A percentile compares a stretch with the other conserved stretches of the same genome.
These are phyloP conservation scores for Halichondria panicea DNA, from an alignment of 37 sponge, comb jelly and placozoan genomes.

Conservation along the genomic window DNA sequence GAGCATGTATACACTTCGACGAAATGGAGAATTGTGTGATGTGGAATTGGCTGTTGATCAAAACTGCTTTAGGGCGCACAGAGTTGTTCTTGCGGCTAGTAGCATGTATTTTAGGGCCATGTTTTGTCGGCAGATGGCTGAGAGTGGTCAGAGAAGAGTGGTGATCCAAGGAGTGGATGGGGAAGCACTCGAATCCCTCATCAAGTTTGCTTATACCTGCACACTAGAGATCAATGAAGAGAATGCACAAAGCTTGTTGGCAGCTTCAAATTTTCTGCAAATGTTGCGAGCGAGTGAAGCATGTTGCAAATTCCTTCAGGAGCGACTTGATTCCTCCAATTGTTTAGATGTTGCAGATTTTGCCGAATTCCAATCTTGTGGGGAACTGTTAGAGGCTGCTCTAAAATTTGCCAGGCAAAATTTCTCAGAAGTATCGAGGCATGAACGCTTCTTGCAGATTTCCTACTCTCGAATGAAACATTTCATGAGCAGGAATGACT, in stretches of 20 bases:
- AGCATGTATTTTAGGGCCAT: constrained; percentile 89
- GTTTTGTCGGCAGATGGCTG: constrained; percentile 89
- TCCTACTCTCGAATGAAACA: constrained; percentile 68
- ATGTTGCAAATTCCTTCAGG: constrained; percentile 79
- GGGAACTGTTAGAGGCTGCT: constrained; percentile 67
- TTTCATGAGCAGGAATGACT: constrained; percentile 64
- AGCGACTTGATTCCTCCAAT: constrained; percentile 65
- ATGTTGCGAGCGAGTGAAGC: constrained; percentile 75
- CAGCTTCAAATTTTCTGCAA: constrained; percentile 82
- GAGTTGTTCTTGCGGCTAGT: constrained; percentile 82
- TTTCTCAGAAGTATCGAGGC: constrained; percentile 71
- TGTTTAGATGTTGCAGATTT: constrained; percentile 85
- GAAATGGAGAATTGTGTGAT: constrained; percentile 83
- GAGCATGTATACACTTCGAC: constrained; percentile 77
- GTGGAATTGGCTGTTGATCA: constrained; percentile 74
- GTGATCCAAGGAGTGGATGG: constrained; percentile 80
- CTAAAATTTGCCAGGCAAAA: constrained; percentile 46
- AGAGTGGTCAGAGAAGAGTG: constrained; percentile 78
- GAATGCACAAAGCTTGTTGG: constrained; percentile 76
- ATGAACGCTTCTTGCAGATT: constrained; percentile 64
- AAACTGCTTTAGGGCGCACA: constrained; percentile 69
- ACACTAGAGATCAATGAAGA: constrained; percentile 74
- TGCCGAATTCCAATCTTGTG: constrained; percentile 82
- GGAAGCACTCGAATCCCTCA: constrained; percentile 67
- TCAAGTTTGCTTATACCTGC: constrained; percentile 84